Conservation (phyloP, 1,140 invertebrate genomes). For the fruit fly (Drosophila melanogaster) region Release_6_plus_ISO1_MT NT_033777.3:13217501-13218000, state of each 20-base stretch:
- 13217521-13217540: conserved; percentile 62
- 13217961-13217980: conserved; percentile 53
- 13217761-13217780: conserved; percentile 2
- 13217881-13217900: conserved; percentile 78
- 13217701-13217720: conserved; percentile 13
- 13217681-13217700: conserved; percentile 29
- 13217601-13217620: conserved; percentile 82
- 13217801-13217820: conserved; percentile 66
- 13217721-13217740: conserved; percentile 8
- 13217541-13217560: conserved; percentile 79
- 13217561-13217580: conserved; percentile 78
- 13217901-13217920: conserved; percentile 52
- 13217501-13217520: conserved; percentile 70
- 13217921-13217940: conserved; percentile 6
- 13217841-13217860: conserved; percentile 71
- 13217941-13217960: conserved; percentile 62
- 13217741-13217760: neutral
- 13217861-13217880: conserved; percentile 80
- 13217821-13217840: conserved; percentile 63
- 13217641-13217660: conserved; percentile 54
- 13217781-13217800: conserved; percentile 67
- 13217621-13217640: conserved; percentile 62
- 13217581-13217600: conserved; percentile 34
- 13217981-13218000: neutral
- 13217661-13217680: conserved; percentile 72